Conservation (phyloP, 2,797 vertebrate genomes). For the Nasua narica region DNA sequence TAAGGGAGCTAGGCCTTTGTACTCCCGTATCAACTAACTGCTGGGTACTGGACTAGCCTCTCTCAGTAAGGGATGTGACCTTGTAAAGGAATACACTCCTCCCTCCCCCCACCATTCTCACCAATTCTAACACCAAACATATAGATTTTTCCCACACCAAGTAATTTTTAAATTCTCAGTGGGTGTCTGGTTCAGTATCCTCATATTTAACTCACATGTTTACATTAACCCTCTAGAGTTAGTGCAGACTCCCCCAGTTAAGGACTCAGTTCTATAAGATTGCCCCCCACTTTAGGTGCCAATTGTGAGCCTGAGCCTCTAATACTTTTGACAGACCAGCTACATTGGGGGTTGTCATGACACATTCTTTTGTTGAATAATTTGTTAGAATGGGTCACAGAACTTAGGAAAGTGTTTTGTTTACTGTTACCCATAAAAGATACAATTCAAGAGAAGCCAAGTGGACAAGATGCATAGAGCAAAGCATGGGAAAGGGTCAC, state of each 20-base stretch:
- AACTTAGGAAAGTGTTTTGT: neutral
- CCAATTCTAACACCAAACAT: neutral
- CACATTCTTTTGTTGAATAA: neutral
- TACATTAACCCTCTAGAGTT: neutral
- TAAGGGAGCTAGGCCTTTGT: neutral
- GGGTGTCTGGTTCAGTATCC: neutral
- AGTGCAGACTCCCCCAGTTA: neutral
- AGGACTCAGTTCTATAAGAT: neutral
- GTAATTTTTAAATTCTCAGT: neutral
- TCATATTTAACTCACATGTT: neutral
- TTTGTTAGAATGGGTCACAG: neutral
- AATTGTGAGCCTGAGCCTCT: neutral
- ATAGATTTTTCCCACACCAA: neutral
- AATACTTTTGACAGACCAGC: neutral
- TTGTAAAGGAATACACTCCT: neutral
- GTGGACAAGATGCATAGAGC: neutral
- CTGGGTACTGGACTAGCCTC: neutral
- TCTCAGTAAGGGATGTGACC: neutral
- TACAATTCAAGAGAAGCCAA: neutral
- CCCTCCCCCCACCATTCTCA: neutral
- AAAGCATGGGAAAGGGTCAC: neutral
- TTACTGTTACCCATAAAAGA: neutral
- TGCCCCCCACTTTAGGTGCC: neutral
- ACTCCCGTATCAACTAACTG: neutral
- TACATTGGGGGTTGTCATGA: neutral